Percentiles rank a stretch among this genome's conserved stretches.
Conservation (phyloP, 2,113 vertebrate species). For the Chiloscyllium plagiosum region DNA sequence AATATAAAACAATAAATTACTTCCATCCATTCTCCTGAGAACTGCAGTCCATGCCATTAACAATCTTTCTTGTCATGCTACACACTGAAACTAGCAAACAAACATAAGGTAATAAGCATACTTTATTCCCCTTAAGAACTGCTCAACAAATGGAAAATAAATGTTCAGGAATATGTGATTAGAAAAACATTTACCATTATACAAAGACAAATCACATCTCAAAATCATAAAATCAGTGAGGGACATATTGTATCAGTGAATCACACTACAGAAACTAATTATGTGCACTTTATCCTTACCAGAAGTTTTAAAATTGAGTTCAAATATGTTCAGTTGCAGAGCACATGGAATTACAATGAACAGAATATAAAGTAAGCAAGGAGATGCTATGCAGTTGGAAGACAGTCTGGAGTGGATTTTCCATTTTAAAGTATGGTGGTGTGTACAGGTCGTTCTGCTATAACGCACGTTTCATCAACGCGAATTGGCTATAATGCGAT, state of each 20-base stretch:
- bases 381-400: background rate
- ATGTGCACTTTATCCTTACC: too few species aligned
- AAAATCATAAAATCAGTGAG: background rate
- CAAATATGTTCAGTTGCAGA: background rate
- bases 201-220: background rate
- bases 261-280: background rate
- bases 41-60: background rate
- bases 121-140: background rate
- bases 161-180: constrained; percentile 6
- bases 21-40: background rate
- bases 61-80: background rate
- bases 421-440: too few species aligned
- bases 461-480: too few species aligned
- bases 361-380: background rate
- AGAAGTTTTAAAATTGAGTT: background rate
- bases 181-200: background rate
- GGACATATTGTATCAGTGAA: background rate
- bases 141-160: background rate
- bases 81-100: background rate
- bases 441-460: too few species aligned
- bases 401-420: background rate
- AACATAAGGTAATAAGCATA: background rate
- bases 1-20: background rate
- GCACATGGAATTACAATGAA: background rate
- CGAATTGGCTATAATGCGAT: too few species aligned